Base-by-base conservation (phyloP, 2,797 vertebrate genomes). In the Macropodus opercularis region DNA sequence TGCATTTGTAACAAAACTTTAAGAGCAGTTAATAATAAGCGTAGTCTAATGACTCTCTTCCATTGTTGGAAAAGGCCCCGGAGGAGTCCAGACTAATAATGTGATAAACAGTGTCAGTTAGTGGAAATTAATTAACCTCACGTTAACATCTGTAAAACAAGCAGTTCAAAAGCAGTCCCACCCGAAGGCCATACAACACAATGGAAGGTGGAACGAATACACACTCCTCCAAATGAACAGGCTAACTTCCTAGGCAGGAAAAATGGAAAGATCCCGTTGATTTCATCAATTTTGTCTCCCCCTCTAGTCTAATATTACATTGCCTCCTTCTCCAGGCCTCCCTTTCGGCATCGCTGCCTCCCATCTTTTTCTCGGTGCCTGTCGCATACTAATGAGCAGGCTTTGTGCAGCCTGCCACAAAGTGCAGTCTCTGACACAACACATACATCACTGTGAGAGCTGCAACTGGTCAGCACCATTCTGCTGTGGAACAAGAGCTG, bases 351-450 rank as follows among this genome's bases (percentile, higher is more conserved):
- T 79, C 73, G 63, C 84, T 87, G 85, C 80, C 79, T 89, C 84
- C 81, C 85, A 87, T 87, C 82, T 77, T 81, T 78, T 80, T 65
- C 75, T 68, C 49, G 29, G 52, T 50, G 73, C 82, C 35, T 48
- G 64, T 63, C 48, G 80, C 87, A 92, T 92, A 88, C 90, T 92
- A 92, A 92, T 89, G 89, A 88, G 79, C 68, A 15, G 55, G 81
- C 75, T 85, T 87, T 82, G 75, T 86, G 85, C 80, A 81, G 78
- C 70, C 63, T 66, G 80, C 84, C 83, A 85, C 85, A 74, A 83
- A 84, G 87, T 83, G 83, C 85, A 79, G 75, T 80, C 79, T 52
- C 83, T 80, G 89, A 89, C 89, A 90, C 79, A 77, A 84, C 83
- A 79, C 84, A 91, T 92, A 85, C 86, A 91, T 92, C 90, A 92